Conservation (phyloP, 1,140 invertebrate genomes). For the Sycophila sp. region DNA sequence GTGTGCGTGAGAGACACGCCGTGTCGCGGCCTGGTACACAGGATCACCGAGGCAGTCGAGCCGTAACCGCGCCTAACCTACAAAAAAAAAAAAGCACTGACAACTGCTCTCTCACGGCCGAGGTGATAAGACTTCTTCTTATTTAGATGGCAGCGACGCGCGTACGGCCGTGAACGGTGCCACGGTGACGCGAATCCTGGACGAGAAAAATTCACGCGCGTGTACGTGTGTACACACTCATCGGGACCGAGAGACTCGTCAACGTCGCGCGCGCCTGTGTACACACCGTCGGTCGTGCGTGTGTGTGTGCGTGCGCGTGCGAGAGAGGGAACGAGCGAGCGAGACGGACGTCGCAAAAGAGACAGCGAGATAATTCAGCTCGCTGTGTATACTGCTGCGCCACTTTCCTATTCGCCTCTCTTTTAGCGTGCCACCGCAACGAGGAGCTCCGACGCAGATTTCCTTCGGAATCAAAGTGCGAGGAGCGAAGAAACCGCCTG, state of each 20-base stretch:
- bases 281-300: background rate
- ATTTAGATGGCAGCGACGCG: no score
- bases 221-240: no score
- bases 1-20: no score
- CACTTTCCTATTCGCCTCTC: conserved; percentile 3
- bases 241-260: background rate
- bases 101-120: background rate
- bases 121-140: no score
- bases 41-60: no score
- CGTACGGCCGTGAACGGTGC: no score
- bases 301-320: background rate
- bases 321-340: conserved; percentile 7
- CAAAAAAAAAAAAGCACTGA: background rate
- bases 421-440: no score
- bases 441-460: no score
- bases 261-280: background rate
- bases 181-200: background rate
- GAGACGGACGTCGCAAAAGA: conserved; percentile 1
- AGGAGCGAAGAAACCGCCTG: background rate
- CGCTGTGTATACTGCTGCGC: conserved; percentile 3
- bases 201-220: background rate
- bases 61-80: background rate
- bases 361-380: conserved; percentile 8
- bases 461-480: no score
- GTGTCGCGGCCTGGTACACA: no score